Base-by-base conservation (phyloP, 2,797 vertebrate genomes). In the Chrosomus eos region DNA sequence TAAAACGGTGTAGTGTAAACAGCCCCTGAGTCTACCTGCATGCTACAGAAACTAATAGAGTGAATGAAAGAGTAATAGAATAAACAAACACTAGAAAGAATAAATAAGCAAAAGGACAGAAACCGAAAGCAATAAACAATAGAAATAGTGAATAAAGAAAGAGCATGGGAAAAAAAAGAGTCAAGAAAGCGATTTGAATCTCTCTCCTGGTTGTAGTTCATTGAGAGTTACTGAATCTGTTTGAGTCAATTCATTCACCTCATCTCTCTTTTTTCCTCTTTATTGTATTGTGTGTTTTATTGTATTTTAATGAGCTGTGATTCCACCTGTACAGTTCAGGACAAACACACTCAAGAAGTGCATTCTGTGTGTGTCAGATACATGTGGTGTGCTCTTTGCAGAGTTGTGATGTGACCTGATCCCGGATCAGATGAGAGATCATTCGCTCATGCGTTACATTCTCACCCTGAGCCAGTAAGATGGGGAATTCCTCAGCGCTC, bases 341-440 rank as follows among this genome's bases (percentile, higher is more conserved):
- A 13, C 75, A 78, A 33, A 45, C n/a, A 19, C 75, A n/a, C 23
- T 16, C 5, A 5, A 26, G 38, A 82, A 48, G 26, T 48, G 21
- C 68, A 62, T 73, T 73, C 26, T 66, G 58, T 66, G 43, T 38
- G 26, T 28, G 40, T 72, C 28, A 8, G 23, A 21, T 11, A 9
- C n/a, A 16, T 77, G 74, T 33, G 51, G 14, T 36, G 26, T 10
- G 48, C 36, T 77, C 36, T 76, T 33, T n/a, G 45, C 74, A 26
- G 71, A 75, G 43, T 45, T 21, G 31, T 33, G 45, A 68, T 43
- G 80, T 4, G 31, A 83, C 33, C 62, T 83, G 64, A 78, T 84
- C 74, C 74, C 1, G 51, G 82, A 77, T 84, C 74, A 84, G 64
- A 77, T 58, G 64, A 68, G 36, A 83, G 82, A 60, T 78, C 82